Evolutionary conservation across 2,113 vertebrate species (phyloP), one percentile per base, ranked within the genome.

Genomic region (Aythya baeri): DNA sequence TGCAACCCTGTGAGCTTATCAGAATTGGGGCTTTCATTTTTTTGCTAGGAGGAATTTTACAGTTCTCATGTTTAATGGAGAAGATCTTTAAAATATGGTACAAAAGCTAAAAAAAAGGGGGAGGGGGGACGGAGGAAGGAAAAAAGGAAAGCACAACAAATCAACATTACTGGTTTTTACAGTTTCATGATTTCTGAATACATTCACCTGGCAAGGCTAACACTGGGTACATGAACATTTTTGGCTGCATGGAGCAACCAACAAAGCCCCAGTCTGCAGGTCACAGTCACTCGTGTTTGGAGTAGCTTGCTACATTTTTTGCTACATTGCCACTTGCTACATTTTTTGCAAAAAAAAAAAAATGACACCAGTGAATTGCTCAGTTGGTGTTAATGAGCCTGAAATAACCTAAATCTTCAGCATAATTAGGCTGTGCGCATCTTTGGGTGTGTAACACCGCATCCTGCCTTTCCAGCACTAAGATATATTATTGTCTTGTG

Each of bases 321-420:
- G 46, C 46, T 36, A 36, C 36, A 36, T 36, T 36, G 36, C 18
- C 46, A 46, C 23, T 21, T 49, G 46, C 46, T 49, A 49, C 20
- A 49, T 21, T 49, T 49, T 49, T 49, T 49, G 46, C 20, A 38
- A 38, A 38, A 12, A 46, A 20, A 14, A 46, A 20, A 13, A 92
- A 55, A 38, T 15, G 0, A 70, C 36, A 49, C 7, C 27, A 38
- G 3, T 34, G 21, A 68, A 87, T 85, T 82, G 58, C 59, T 94
- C 41, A 46, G 27, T 52, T 65, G 67, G 17, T 50, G 50, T 76
- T 89, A 95, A 83, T 3, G 10, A 89, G 27, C 59, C 85, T 94
- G 83, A 46, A 94, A 46, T 73, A 94, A 91, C 54, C 31, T 74
- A 54, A 49, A 77, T 79, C 86, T 91, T 87, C 81, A 77, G 71